Conservation (phyloP, 1,140 invertebrate species). For the Drosophila nikananu region DNA sequence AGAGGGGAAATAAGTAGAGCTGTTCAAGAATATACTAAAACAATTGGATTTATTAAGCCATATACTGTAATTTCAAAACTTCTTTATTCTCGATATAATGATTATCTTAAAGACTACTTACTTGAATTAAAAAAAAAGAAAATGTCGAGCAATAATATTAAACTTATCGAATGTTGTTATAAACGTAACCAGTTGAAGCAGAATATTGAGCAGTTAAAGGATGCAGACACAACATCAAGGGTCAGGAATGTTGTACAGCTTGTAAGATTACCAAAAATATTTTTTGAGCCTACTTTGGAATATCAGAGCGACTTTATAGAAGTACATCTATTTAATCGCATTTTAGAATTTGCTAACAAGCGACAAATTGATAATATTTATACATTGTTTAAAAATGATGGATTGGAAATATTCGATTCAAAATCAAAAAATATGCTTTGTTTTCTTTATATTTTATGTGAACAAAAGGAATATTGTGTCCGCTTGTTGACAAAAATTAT, state of each 20-base stretch:
- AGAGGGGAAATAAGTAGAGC: constrained; percentile 41
- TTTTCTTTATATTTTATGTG: constrained; percentile 51
- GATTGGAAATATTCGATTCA: constrained; percentile 16
- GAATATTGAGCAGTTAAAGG: constrained; percentile 12
- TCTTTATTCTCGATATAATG: constrained; percentile 47
- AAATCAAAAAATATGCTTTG: constrained; percentile 38
- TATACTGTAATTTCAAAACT: constrained; percentile 64
- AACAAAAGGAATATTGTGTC: constrained; percentile 38
- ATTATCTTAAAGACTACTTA: constrained; percentile 52
- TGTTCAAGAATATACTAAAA: constrained; percentile 53
- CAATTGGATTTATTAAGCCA: constrained; percentile 60
- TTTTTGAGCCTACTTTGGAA: constrained; percentile 4
- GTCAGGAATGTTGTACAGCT: constrained; percentile 19
- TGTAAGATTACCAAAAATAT: constrained; percentile 16
- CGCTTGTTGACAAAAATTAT: constrained; percentile 34
- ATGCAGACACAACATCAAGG: neutral
- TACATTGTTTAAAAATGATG: constrained; percentile 21
- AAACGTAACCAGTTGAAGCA: constrained; percentile 32
- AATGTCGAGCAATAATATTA: constrained; percentile 15
- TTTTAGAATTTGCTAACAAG: constrained; percentile 40
- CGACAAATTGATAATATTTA: constrained; percentile 5
- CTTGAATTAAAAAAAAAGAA: constrained; percentile 25
- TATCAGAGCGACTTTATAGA: constrained; percentile 19
- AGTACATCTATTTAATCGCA: constrained; percentile 35
- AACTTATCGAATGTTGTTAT: constrained; percentile 47